Percentiles rank a stretch among this genome's conserved stretches.
Conservation (phyloP, 1,140 invertebrate genomes). For the Scaptomyza pallida region DNA sequence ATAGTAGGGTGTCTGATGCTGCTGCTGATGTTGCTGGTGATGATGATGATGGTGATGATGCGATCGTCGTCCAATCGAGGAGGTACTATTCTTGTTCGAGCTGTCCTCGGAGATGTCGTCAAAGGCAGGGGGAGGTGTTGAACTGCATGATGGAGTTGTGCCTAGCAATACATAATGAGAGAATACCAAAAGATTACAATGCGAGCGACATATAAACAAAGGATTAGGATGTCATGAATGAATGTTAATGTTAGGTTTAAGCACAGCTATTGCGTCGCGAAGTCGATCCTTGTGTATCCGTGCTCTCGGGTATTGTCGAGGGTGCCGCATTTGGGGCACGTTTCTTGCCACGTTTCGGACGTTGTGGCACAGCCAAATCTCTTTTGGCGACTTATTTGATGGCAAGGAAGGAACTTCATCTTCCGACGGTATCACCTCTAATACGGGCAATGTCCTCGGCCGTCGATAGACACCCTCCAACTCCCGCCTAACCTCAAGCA, state of each 20-base stretch:
- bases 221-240: constrained; percentile 25
- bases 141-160: constrained; percentile 88
- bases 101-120: constrained; percentile 89
- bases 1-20: constrained; percentile 77
- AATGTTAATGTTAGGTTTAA: constrained; percentile 6
- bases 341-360: constrained; percentile 41
- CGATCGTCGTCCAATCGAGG: constrained; percentile 83
- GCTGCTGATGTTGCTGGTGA: constrained; percentile 84
- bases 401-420: neutral
- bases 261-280: constrained; percentile 48
- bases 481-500: constrained; percentile 78
- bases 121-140: constrained; percentile 94
- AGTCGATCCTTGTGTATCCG: constrained; percentile 41
- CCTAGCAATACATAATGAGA: constrained; percentile 84
- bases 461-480: constrained; percentile 49
- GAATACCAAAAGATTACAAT: constrained; percentile 49
- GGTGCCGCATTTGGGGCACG: constrained; percentile 61
- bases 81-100: constrained; percentile 85
- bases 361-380: constrained; percentile 6
- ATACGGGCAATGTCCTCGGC: constrained; percentile 40
- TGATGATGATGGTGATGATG: constrained; percentile 82
- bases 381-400: neutral
- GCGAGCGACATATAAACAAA: constrained; percentile 20
- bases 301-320: constrained; percentile 71
- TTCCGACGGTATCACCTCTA: constrained; percentile 20